phyloP scores from a whole-genome alignment of 2,113 vertebrate species.

The Saguinus imperator region DNA sequence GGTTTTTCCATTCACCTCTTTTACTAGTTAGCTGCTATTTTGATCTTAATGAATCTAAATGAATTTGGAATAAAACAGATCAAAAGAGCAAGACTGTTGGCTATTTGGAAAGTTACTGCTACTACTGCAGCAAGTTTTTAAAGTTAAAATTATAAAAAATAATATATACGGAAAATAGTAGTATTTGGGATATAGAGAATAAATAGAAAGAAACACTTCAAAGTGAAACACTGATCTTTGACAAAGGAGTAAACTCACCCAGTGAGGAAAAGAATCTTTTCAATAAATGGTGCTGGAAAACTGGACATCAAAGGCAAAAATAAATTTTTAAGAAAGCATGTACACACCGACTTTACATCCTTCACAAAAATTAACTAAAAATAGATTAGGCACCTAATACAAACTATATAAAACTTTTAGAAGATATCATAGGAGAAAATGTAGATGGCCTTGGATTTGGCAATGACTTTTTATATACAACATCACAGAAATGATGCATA shows the following conservation, averaged over 20 bases:
- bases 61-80: background rate
- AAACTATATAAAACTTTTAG: background rate
- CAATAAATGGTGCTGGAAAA: background rate
- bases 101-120: background rate
- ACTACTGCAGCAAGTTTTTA: background rate
- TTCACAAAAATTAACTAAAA: background rate
- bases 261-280: background rate
- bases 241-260: background rate
- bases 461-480: background rate
- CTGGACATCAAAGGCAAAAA: background rate
- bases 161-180: background rate
- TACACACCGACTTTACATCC: background rate
- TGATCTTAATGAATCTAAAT: background rate
- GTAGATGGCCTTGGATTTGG: background rate
- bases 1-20: background rate
- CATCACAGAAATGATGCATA: background rate
- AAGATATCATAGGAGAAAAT: background rate
- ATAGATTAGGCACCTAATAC: background rate
- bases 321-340: too few species aligned
- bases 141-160: background rate
- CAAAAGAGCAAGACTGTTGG: background rate
- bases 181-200: background rate
- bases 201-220: background rate
- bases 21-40: background rate
- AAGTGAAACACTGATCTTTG: background rate